Evolutionary conservation across 2,888 invertebrate genomes (phyloP).

Genomic region (Drosophila silvestris): DNA sequence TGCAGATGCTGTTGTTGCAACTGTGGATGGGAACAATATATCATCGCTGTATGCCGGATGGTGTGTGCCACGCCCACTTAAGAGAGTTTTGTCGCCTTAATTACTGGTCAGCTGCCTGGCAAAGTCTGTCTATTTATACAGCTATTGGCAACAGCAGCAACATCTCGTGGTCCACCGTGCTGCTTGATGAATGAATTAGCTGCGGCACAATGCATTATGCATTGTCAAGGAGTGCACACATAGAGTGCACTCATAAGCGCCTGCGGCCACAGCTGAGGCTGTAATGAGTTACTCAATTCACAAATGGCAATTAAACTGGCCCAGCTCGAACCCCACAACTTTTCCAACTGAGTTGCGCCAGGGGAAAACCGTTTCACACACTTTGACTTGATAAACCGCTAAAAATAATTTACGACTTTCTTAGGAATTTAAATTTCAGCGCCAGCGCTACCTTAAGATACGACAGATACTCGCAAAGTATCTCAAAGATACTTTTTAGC

Average conservation of each 20-base stretch:
- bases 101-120: conserved; percentile 60
- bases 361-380: conserved; percentile 49
- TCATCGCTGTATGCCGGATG: conserved; percentile 63
- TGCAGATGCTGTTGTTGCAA: conserved; percentile 25
- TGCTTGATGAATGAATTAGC: conserved; percentile 68
- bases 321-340: conserved; percentile 14
- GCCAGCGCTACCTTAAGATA: conserved; percentile 54
- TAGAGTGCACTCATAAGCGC: conserved; percentile 59
- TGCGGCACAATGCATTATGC: conserved; percentile 46
- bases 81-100: conserved; percentile 80
- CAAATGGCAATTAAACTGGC: conserved; percentile 68
- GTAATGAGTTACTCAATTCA: conserved; percentile 76
- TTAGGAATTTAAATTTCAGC: conserved; percentile 78
- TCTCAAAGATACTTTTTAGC: conserved; percentile 49
- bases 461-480: conserved; percentile 54
- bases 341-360: conserved; percentile 1
- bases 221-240: conserved; percentile 72
- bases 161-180: conserved; percentile 44
- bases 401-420: conserved; percentile 80
- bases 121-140: conserved; percentile 65
- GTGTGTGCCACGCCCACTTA: conserved; percentile 67
- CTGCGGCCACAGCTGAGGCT: conserved; percentile 72
- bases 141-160: conserved; percentile 40
- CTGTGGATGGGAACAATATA: conserved; percentile 53
- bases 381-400: conserved; percentile 74